These are phyloP conservation scores for Bilobella aurantiaca DNA, from an alignment of 1,140 invertebrate genomes.

Conservation along the genomic window DNA sequence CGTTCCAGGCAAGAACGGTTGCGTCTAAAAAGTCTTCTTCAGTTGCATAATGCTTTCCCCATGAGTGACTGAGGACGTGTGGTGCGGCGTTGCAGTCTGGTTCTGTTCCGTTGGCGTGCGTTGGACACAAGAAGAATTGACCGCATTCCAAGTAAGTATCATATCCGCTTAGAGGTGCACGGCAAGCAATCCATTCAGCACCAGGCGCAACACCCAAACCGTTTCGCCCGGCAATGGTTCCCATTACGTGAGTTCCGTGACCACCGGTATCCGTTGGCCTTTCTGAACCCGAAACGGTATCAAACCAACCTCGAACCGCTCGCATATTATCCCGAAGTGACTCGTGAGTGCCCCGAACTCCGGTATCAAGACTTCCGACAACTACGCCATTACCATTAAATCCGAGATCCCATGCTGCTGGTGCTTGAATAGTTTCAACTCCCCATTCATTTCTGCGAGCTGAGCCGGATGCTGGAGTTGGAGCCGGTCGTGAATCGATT, in stretches of 20 bases:
- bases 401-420: conserved; percentile 4
- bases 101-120: not conserved
- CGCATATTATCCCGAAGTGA: not conserved
- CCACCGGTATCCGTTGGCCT: conserved; percentile 4
- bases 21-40: not conserved
- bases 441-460: conserved; percentile 2
- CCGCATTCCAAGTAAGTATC: not conserved
- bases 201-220: conserved; percentile 7
- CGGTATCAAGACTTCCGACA: conserved; percentile 18
- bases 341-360: conserved; percentile 19
- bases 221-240: not conserved
- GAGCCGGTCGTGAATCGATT: not conserved
- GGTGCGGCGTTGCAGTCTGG: conserved; percentile 16
- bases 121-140: conserved; percentile 2
- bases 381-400: not conserved
- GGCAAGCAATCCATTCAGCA: conserved; percentile 11
- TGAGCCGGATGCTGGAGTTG: not conserved
- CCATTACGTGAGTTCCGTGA: conserved; percentile 14
- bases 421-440: conserved; percentile 7
- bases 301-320: conserved; percentile 1
- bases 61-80: conserved; percentile 9
- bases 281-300: not conserved
- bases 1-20: conserved; percentile 2
- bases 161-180: not conserved
- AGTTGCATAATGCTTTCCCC: not conserved